phyloP scores from a whole-genome alignment of 2,888 invertebrate species.

The Congeria kusceri region DNA sequence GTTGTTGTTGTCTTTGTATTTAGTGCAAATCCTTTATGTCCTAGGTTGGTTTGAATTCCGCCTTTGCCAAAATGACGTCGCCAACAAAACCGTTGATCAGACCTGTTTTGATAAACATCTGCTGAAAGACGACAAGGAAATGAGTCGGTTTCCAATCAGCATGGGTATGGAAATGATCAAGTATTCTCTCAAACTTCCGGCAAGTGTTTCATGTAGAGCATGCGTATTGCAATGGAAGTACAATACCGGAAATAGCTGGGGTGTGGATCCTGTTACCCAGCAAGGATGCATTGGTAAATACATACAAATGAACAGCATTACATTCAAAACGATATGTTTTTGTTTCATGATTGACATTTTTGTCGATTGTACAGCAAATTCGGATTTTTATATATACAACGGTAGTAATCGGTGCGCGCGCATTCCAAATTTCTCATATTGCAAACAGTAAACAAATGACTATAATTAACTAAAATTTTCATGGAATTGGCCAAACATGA shows the following conservation, averaged over 20 bases:
- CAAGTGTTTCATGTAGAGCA: constrained; percentile 91
- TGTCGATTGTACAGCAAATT: no score
- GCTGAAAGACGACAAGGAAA: constrained; percentile 37
- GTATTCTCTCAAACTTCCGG: constrained; percentile 87
- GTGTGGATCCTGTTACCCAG: constrained; percentile 7
- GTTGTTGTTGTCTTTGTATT: no score
- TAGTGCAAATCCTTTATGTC: background rate
- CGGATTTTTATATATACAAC: no score
- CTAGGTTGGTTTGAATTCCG: constrained; percentile 51
- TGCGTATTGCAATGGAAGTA: constrained; percentile 96
- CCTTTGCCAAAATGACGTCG: constrained; percentile 47
- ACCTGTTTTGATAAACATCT: constrained; percentile 75
- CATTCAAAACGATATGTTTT: no score
- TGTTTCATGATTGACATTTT: no score
- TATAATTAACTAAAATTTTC: no score
- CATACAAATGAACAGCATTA: no score
- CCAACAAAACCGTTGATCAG: constrained; percentile 63
- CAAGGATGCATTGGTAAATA: constrained; percentile 41
- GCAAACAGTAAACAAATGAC: no score
- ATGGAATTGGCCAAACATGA: no score
- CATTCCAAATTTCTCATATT: no score
- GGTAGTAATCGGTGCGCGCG: no score
- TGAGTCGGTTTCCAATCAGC: constrained; percentile 28
- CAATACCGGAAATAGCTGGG: constrained; percentile 88
- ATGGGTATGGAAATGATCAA: constrained; percentile 20